Evolutionary conservation across 1,140 invertebrate genomes (phyloP), one percentile per base, ranked within the genome.

Genomic region (Arion vulgaris): DNA sequence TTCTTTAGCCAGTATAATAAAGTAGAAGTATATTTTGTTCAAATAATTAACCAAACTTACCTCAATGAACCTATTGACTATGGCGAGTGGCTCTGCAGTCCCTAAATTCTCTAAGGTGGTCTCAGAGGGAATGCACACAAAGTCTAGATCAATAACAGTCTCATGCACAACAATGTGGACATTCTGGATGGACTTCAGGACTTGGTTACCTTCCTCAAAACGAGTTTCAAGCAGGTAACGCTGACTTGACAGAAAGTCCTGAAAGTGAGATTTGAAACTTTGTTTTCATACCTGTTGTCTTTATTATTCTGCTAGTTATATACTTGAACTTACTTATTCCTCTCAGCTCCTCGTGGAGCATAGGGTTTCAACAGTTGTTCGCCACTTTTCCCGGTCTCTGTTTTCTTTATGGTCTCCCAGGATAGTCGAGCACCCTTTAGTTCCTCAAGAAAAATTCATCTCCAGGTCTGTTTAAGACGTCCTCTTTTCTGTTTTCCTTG

Each of bases 141-240:
- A 66, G 76, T 78, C 76, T 15, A 78, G 36, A n/a, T 66, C 53
- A 23, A 13, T 7, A 36, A 78, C 38, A n/a, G 76, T 45, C 26
- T 62, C 76, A 23, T 66, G 76, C 5, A 78, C 28, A 23, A 45
- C 28, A 51, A 78, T 1, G 62, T 78, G 76, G 23, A 66, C 45
- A 34, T 13, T 39, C 62, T 78, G 76, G 45, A 78, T 78, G n/a
- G 34, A 57, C 39, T 78, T 78, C 4, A 78, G 53, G 32, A 78
- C 76, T 66, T 36, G 38, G 76, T 78, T 78, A 17, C 34, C 76
- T 66, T 78, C 76, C n/a, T 62, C 76, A 34, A 38, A 28, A 53
- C 34, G 38, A 45, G n/a, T 66, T 13, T 78, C 76, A 1, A 62
- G 38, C 5, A 78, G 36, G 26, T 57, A 78, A 2, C 76, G 32